Percentiles rank a stretch among this genome's conserved stretches.
Conservation (phyloP, 1,140 invertebrate species). For the Apocrypta bakeri region DNA sequence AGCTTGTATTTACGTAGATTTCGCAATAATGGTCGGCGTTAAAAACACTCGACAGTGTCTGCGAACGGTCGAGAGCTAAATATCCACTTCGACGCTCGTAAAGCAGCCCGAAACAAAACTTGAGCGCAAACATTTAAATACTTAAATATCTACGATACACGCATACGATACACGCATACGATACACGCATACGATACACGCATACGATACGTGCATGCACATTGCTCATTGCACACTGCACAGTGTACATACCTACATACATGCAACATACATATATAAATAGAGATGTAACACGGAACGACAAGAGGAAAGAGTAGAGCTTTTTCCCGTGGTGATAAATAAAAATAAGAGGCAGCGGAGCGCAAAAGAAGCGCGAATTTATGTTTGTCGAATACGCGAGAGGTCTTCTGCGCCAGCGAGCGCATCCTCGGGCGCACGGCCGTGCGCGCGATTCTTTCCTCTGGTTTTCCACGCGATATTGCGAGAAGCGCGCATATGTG, state of each 20-base stretch:
- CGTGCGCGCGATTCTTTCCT: not conserved
- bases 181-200: no score
- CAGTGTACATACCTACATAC: no score
- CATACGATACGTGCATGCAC: no score
- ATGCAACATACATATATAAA: no score
- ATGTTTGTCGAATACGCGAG: not conserved
- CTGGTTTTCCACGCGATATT: not conserved
- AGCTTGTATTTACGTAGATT: conserved; percentile 28
- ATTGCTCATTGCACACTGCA: no score
- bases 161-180: no score
- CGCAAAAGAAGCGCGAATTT: not conserved
- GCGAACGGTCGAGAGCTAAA: not conserved
- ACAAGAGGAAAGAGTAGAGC: no score
- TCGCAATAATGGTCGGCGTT: not conserved
- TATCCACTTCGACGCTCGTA: not conserved
- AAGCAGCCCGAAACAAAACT: no score
- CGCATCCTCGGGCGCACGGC: not conserved
- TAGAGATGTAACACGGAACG: no score
- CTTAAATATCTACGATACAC: no score
- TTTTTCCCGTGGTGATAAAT: no score
- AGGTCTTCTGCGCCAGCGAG: not conserved
- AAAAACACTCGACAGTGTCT: not conserved
- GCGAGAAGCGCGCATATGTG: not conserved
- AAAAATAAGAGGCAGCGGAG: not conserved
- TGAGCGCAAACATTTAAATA: no score